Percentiles rank a stretch among this genome's conserved stretches.
Evolutionary conservation across 2,113 vertebrate species (phyloP).

Genomic region (Onychostruthus taczanowskii): DNA sequence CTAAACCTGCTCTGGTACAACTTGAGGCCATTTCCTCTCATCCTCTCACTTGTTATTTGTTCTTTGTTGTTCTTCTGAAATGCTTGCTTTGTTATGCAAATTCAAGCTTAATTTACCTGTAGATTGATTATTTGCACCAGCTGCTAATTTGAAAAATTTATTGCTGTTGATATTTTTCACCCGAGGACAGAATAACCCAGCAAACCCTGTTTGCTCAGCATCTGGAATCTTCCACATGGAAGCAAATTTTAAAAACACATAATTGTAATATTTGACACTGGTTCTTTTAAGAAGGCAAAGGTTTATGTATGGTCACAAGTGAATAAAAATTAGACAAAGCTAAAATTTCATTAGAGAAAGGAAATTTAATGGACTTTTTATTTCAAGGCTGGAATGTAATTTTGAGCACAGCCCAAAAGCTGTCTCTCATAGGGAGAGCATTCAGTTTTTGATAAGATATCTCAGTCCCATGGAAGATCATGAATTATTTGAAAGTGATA

Average conservation of each 20-base stretch:
- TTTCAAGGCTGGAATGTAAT: background rate
- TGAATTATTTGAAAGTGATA: background rate
- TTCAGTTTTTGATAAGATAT: background rate
- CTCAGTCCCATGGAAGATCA: background rate
- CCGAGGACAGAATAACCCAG: background rate
- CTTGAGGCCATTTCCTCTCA: background rate
- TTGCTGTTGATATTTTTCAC: background rate
- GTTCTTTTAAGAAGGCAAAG: background rate
- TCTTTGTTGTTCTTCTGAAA: background rate
- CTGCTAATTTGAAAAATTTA: background rate
- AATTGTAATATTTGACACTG: background rate
- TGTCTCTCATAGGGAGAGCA: background rate
- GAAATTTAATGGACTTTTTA: background rate
- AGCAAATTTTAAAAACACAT: background rate
- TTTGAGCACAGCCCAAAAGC: background rate
- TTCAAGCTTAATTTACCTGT: background rate
- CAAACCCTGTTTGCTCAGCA: background rate
- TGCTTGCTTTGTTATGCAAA: background rate
- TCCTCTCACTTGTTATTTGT: background rate
- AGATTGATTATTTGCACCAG: background rate
- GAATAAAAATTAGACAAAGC: background rate
- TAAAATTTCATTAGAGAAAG: background rate
- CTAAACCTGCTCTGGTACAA: background rate
- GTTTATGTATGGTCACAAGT: background rate
- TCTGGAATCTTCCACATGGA: background rate